Conservation (phyloP, 2,888 invertebrate species). For the Chironomus tentans region DNA sequence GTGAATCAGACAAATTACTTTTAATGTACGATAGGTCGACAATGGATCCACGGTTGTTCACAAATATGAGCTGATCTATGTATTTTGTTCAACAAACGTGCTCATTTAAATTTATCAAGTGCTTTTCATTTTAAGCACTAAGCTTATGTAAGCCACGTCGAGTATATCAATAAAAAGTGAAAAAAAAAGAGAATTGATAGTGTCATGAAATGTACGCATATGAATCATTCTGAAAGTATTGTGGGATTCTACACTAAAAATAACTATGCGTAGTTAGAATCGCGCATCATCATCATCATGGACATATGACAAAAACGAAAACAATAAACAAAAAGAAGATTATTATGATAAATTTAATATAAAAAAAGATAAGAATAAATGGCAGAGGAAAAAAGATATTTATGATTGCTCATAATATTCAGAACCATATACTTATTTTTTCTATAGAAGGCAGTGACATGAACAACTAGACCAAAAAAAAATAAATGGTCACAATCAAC, state of each 20-base stretch:
- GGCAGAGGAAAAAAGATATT: not conserved
- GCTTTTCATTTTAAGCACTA: no score
- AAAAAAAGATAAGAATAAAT: not conserved
- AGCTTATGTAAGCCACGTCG: no score
- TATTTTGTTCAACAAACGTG: not conserved
- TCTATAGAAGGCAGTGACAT: conserved; percentile 4
- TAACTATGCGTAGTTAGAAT: not conserved
- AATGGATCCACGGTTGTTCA: not conserved
- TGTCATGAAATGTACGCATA: conserved; percentile 3
- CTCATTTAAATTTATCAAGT: conserved; percentile 22
- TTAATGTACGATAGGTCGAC: conserved; percentile 26
- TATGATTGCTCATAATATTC: not conserved
- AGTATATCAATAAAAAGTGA: not conserved
- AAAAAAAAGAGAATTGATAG: not conserved
- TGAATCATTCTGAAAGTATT: not conserved
- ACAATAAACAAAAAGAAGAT: no score
- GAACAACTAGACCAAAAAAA: conserved; percentile 14
- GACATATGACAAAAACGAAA: no score
- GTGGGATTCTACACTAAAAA: not conserved
- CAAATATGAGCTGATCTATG: not conserved
- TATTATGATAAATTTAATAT: no score
- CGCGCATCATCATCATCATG: not conserved
- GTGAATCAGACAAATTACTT: conserved; percentile 27
- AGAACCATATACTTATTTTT: not conserved
- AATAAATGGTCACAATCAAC: conserved; percentile 26